Evolutionary conservation across 2,113 vertebrate genomes (phyloP), one percentile per base, ranked within the genome.

Genomic region (Ancistrus triradiatus): DNA sequence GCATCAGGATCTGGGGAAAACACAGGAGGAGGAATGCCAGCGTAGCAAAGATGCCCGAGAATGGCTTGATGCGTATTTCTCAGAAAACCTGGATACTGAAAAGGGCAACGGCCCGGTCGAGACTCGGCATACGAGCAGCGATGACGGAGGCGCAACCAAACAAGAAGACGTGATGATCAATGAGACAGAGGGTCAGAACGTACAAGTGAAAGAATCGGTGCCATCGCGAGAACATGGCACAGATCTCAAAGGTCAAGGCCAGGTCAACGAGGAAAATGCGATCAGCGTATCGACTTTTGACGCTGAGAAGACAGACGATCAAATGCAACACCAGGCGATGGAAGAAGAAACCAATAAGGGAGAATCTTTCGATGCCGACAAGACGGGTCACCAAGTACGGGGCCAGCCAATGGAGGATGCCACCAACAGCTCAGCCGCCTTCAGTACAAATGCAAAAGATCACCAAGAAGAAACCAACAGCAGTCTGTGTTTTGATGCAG

Each of bases 1-100:
- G 62, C 53, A 70, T 73, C 66, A 59, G 63, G 73, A 75, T 72
- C 50, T 68, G 52, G 70, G 44, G 55, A 55, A 58, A 66, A 65
- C 59, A 52, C 64, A 77, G 42, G 63, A 65, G 59, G 68, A 72
- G 18, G 58, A 66, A 62, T 38, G 24, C 46, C 61, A 63, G 15
- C 48, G 37, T 5, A 42, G 18, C 2, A 44, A 44, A 31, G 69
- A 63, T 25, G 65, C 46, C 31, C 31, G 51, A 48, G 61, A 38
- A n/a, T 27, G 22, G 11, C 10, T 21, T 37, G 28, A 42, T 7
- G 24, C 50, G 67, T 37, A 58, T 66, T 48, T 76, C 19, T n/a
- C 31, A 7, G 48, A 67, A 65, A 25, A 40, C 58, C 57, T 42
- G 37, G 49, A 76, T 38, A 57, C 56, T 35, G 55, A 47, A 57